phyloP scores from a whole-genome alignment of 2,113 vertebrate species.

The Zapus hudsonius region DNA sequence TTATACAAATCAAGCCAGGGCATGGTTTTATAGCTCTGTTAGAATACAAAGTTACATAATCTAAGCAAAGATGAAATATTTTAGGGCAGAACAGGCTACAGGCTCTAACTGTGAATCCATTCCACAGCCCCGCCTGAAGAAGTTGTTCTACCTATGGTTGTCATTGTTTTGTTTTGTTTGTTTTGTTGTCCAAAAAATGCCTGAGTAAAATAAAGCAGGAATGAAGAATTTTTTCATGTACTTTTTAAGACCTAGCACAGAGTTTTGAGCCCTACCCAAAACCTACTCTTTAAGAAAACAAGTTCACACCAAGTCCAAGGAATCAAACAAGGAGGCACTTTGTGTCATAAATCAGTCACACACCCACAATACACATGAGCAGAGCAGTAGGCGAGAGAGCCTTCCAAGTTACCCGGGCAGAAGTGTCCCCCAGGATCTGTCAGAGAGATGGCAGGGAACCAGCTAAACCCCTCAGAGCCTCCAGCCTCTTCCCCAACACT shows the following conservation, averaged over 20 bases:
- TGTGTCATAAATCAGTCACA: constrained; percentile 16
- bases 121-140: not conserved
- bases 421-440: not conserved
- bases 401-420: not conserved
- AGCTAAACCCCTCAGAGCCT: accelerated
- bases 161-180: not conserved
- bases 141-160: not conserved
- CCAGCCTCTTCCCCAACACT: not conserved
- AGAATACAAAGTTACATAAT: constrained; percentile 41
- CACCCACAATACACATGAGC: not conserved
- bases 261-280: constrained; percentile 17
- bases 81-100: not conserved
- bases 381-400: not conserved
- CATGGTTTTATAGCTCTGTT: constrained; percentile 42
- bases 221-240: not conserved
- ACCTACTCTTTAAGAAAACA: constrained; percentile 63
- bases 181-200: not conserved
- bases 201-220: not conserved
- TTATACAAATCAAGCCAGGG: constrained; percentile 57
- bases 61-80: constrained; percentile 19
- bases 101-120: not conserved
- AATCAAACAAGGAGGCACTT: constrained; percentile 47
- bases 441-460: no score
- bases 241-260: not conserved
- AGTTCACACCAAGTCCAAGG: not conserved